phyloP scores from a whole-genome alignment of 2,888 invertebrate species.

The Chloromyia formosa region DNA sequence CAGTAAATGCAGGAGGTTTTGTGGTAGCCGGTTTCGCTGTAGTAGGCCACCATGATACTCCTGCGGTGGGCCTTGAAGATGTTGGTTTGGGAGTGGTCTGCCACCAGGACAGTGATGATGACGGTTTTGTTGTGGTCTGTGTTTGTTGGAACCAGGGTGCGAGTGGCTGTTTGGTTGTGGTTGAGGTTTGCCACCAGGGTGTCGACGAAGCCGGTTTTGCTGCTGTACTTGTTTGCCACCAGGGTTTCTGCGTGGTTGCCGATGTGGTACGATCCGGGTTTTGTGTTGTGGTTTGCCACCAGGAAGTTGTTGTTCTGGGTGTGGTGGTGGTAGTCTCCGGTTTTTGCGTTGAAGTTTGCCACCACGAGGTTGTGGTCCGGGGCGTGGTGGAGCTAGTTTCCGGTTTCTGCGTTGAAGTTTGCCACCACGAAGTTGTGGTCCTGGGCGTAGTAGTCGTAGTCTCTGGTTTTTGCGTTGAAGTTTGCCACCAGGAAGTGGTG shows the following conservation, averaged over 20 bases:
- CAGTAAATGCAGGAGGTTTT: slow-evolving; percentile 29
- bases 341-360: slow-evolving; percentile 43
- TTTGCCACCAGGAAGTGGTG: slow-evolving; percentile 49
- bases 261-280: slow-evolving; percentile 16
- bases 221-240: neutral
- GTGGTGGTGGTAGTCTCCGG: slow-evolving; percentile 28
- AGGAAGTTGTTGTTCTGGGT: slow-evolving; percentile 6
- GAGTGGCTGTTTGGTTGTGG: slow-evolving; percentile 31
- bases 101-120: slow-evolving; percentile 36
- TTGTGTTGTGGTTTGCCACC: slow-evolving; percentile 42
- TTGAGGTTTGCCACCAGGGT: slow-evolving; percentile 27
- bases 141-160: slow-evolving; percentile 3
- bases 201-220: slow-evolving; percentile 16
- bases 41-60: neutral
- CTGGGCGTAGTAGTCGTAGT: slow-evolving; percentile 46
- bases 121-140: neutral
- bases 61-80: slow-evolving; percentile 43
- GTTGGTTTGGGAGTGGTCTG: slow-evolving; percentile 38
- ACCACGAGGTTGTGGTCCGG: slow-evolving; percentile 49
- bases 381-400: neutral
- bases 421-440: slow-evolving; percentile 24
- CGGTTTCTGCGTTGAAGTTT: neutral
- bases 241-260: slow-evolving; percentile 29
- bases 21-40: slow-evolving; percentile 31
- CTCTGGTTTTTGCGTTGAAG: slow-evolving; percentile 28